These are phyloP conservation scores for Orchesella cincta DNA, from an alignment of 1,140 invertebrate genomes.

Conservation along the genomic window DNA sequence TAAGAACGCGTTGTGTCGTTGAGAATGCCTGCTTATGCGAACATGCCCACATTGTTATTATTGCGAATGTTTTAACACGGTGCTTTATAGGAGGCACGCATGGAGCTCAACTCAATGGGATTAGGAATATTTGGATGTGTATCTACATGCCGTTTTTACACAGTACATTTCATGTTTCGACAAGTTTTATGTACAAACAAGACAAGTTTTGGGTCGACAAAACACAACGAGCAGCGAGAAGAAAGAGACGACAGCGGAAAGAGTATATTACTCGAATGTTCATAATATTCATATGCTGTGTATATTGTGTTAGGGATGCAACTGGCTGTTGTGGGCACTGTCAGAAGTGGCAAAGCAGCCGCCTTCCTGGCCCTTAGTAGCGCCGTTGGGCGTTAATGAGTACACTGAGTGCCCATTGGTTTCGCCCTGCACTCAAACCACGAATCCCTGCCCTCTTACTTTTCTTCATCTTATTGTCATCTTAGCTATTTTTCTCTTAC, in stretches of 20 bases:
- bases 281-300: neutral
- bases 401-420: conserved; percentile 47
- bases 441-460: conserved; percentile 41
- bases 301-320: conserved; percentile 32
- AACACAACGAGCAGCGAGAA: neutral
- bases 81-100: no score
- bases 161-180: no score
- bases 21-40: no score
- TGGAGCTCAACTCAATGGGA: no score
- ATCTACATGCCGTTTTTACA: no score
- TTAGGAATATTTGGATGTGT: no score
- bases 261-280: neutral
- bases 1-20: no score
- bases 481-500: conserved; percentile 9
- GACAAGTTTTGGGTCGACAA: conserved; percentile 2
- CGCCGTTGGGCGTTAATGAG: conserved; percentile 51
- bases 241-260: neutral
- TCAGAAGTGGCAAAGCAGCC: conserved; percentile 48
- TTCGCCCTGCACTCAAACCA: conserved; percentile 40
- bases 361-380: conserved; percentile 46
- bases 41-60: no score
- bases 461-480: conserved; percentile 6
- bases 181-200: neutral
- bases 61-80: no score
- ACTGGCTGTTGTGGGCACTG: conserved; percentile 42